Evolutionary conservation across 2,797 vertebrate species (phyloP).

Genomic region (Cryptoprocta ferox): DNA sequence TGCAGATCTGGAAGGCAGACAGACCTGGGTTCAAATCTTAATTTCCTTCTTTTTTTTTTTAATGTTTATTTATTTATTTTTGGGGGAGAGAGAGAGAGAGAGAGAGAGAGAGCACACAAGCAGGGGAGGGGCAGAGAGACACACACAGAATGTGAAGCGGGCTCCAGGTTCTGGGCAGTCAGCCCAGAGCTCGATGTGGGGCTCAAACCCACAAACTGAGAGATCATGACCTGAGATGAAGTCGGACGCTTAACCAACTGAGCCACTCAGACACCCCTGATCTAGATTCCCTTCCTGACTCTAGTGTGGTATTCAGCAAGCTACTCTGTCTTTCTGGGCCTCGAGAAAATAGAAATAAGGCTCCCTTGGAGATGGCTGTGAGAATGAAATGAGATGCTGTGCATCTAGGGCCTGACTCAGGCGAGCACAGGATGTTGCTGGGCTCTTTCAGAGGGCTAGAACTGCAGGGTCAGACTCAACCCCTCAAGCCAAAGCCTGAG

Average conservation of each 20-base stretch:
- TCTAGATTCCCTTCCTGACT: background rate
- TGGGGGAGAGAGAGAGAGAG: no score
- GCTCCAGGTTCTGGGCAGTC: no score
- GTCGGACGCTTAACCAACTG: no score
- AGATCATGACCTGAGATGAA: no score
- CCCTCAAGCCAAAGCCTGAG: background rate
- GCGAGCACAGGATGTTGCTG: fast-evolving
- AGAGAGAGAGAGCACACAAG: no score
- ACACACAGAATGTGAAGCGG: no score
- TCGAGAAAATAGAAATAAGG: background rate
- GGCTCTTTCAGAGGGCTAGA: background rate
- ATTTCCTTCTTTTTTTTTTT: no score
- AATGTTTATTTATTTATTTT: no score
- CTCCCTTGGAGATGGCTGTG: background rate
- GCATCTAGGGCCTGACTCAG: background rate
- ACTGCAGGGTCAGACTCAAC: background rate
- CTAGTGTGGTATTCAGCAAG: no score
- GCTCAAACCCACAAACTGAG: no score
- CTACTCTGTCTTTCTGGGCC: background rate
- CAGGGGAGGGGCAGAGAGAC: no score
- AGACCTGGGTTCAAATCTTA: background rate
- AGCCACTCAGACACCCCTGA: background rate
- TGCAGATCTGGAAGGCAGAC: background rate
- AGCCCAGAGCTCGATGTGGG: no score
- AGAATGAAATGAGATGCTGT: background rate